These are phyloP conservation scores for Ennomos erosarius DNA, from an alignment of 2,888 invertebrate genomes.

Conservation along the genomic window DNA sequence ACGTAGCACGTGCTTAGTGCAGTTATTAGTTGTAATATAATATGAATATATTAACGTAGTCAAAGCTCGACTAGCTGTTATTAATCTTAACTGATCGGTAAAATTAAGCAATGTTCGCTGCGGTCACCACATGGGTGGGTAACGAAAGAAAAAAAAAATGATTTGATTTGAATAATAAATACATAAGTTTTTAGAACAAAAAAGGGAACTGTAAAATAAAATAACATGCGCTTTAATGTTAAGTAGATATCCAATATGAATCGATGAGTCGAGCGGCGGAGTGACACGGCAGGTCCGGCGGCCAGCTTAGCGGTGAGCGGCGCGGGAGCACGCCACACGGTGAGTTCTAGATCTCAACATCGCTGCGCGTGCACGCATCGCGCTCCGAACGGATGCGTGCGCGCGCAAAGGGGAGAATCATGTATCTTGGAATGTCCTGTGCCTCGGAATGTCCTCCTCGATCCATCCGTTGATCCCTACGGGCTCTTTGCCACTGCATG, in stretches of 20 bases:
- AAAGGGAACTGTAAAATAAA: slow-evolving; percentile 4
- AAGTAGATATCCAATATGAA: slow-evolving; percentile 69
- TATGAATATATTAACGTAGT: no score
- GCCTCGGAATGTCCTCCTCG: slow-evolving; percentile 86
- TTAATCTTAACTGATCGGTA: no score
- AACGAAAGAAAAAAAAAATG: no score
- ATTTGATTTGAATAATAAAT: no score
- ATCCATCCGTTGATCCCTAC: slow-evolving; percentile 75
- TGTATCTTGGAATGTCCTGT: slow-evolving; percentile 87
- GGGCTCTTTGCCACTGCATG: slow-evolving; percentile 80
- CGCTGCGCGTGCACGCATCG: slow-evolving; percentile 79
- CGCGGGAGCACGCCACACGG: slow-evolving; percentile 63
- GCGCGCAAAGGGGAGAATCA: slow-evolving; percentile 84
- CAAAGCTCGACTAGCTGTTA: no score
- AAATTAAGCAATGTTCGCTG: no score
- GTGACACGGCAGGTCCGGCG: slow-evolving; percentile 32
- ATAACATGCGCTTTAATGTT: slow-evolving; percentile 51
- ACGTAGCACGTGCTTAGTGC: no score
- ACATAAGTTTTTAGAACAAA: not conserved
- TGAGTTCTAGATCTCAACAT: slow-evolving; percentile 86
- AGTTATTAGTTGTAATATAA: no score
- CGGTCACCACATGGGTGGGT: no score
- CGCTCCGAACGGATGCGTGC: slow-evolving; percentile 59
- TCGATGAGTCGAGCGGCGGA: slow-evolving; percentile 40
- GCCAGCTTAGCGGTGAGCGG: slow-evolving; percentile 43